phyloP scores from a whole-genome alignment of 2,113 vertebrate species.

The Xiphophorus maculatus region DNA sequence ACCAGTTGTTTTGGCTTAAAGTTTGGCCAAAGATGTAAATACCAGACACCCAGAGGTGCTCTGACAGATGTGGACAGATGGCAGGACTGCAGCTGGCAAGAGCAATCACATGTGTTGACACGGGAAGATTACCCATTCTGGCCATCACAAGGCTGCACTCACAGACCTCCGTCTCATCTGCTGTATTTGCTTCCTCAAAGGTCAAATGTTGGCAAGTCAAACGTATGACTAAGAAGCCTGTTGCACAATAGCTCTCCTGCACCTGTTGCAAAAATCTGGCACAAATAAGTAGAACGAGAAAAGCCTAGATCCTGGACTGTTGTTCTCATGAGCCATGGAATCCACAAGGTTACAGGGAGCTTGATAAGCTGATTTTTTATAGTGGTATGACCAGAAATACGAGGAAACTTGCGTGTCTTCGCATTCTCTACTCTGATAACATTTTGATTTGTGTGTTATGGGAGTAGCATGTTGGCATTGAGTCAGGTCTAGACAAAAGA shows the following conservation, averaged over 20 bases:
- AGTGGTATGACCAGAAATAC: constrained; percentile 26
- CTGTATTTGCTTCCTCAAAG: constrained; percentile 63
- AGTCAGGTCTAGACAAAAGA: constrained; percentile 79
- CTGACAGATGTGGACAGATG: constrained; percentile 82
- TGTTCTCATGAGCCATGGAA: constrained; percentile 52
- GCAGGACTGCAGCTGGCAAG: constrained; percentile 73
- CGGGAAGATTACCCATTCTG: constrained; percentile 64
- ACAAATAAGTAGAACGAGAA: constrained; percentile 33
- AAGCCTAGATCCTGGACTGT: constrained; percentile 33
- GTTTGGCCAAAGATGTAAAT: constrained; percentile 43
- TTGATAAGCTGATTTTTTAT: constrained; percentile 63
- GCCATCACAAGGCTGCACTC: constrained; percentile 44
- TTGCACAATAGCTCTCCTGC: constrained; percentile 68
- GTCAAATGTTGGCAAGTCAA: constrained; percentile 68
- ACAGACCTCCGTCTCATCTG: constrained; percentile 59
- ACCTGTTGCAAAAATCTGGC: constrained; percentile 65
- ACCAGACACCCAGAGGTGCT: constrained; percentile 56
- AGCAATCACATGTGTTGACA: constrained; percentile 71
- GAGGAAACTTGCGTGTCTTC: constrained; percentile 51
- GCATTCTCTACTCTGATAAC: constrained; percentile 59
- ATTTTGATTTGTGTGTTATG: constrained; percentile 64
- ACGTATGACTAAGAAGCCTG: constrained; percentile 58
- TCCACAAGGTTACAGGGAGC: constrained; percentile 58
- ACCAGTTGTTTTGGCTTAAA: constrained; percentile 63
- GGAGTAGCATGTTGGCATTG: constrained; percentile 67